Base-by-base conservation (phyloP, 2,113 vertebrate species). In the Bubo scandiacus region DNA sequence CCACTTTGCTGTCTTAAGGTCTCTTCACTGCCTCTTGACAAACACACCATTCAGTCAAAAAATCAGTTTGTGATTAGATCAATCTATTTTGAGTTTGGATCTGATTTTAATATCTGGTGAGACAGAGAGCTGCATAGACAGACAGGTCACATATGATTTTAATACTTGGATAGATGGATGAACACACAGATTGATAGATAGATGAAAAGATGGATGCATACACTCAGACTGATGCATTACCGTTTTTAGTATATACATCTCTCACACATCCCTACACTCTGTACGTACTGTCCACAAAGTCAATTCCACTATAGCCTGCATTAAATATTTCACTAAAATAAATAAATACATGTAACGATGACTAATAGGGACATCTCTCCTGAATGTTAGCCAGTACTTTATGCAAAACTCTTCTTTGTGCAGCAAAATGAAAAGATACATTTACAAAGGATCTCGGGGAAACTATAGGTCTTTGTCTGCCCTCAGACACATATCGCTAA, bases 261-360 rank as follows among this genome's bases (percentile, higher is more conserved):
- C 85, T 81, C 71, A 55, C 74, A 89, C 66, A 90, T 67, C 92
- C 83, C 79, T 94, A 88, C 81, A 66, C 59, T 94, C 59, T 59
- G 7, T 65, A 95, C 95, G 73, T 75, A 81, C 94, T 66, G 65
- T 88, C 62, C 52, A 81, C 85, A 82, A 88, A 95, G 81, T 89
- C 86, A 88, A 55, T 91, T 95, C 67, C 81, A 38, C 58, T 79
- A 57, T 3, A 67, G 62, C 30, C 61, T 20, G 34, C 58, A 93
- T 73, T 91, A 95, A 92, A 90, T 91, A 96, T 96, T 97, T 95
- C 85, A 91, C 59, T 87, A 72, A 94, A 97, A 94, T 91, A 92
- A 91, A 94, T 96, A 96, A 93, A 96, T 81, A 91, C 34, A 77
- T 4, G 26, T 71, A 91, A 57, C 58, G 54, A 26, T 58, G 62